Evolutionary conservation across 2,113 vertebrate genomes (phyloP), one percentile per base, ranked within the genome.

Genomic region (Donacobius atricapilla): DNA sequence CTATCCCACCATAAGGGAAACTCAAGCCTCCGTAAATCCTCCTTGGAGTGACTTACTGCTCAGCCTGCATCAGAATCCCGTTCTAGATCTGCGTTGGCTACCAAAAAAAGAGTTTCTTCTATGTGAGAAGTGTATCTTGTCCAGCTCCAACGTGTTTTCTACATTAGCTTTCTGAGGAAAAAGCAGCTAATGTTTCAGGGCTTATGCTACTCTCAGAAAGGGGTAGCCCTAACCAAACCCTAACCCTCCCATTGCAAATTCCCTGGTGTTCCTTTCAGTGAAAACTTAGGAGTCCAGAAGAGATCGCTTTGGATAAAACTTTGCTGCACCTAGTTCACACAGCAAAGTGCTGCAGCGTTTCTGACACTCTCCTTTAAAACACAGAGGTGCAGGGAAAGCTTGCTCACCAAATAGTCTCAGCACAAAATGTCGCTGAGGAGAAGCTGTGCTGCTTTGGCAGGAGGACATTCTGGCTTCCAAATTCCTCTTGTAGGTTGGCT

Each of bases 381-480:
- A 63, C 12, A 0, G 40, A 81, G 89, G 35, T 56, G 45, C 65
- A 84, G 69, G 54, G 72, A 51, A 68, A 72, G 20, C 35, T 60
- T 35, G 37, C 72, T 94, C 7, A 23, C 79, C 87, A 64, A 42
- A 48, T 81, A 77, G 82, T 51, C 79, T 94, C n/a, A 0, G 66
- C 71, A 20, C 50, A 28, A 76, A 89, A 68, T 61, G 92, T 83
- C 4, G 0, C 84, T 58, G 80, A 88, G 82, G 75, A 90, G 94
- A 83, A 83, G 77, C 66, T 70, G 2, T 57, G 37, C 91, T 82
- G 87, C 91, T 95, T 78, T 94, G 95, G 77, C 91, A 97, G 93
- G 90, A 96, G 93, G 83, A 95, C 48, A 1, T 90, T 86, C 90
- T 95, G 95, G 83, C 92, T 96, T 96, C 94, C 92, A 96, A 76